Conservation (phyloP, 2,113 vertebrate species). For the Cyrtonyx montezumae region DNA sequence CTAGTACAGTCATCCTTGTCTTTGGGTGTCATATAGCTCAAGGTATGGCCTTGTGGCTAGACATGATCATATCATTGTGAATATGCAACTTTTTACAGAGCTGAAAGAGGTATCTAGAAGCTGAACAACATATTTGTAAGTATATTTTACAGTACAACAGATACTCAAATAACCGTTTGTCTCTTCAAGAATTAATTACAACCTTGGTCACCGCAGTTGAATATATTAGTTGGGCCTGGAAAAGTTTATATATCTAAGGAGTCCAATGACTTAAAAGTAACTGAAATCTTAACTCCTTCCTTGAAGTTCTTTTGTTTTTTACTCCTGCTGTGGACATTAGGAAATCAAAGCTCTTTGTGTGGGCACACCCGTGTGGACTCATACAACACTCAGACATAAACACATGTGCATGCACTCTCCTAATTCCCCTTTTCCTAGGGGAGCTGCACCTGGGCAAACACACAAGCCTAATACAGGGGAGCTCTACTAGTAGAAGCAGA, state of each 20-base stretch:
- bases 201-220: background rate
- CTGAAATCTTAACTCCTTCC: background rate
- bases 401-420: background rate
- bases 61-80: background rate
- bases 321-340: background rate
- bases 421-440: background rate
- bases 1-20: background rate
- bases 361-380: background rate
- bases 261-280: background rate
- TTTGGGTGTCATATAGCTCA: background rate
- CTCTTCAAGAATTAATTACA: slow-evolving; percentile 36
- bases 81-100: background rate
- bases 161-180: background rate
- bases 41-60: background rate
- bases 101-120: background rate
- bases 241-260: slow-evolving; percentile 29
- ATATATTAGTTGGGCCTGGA: background rate
- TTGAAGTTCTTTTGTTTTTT: background rate
- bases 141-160: background rate
- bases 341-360: background rate
- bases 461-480: background rate
- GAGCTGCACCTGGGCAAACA: background rate
- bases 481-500: background rate
- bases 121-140: background rate
- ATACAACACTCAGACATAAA: background rate